Conservation (phyloP, 1,140 invertebrate species). For the Sweltsa coloradensis region DNA sequence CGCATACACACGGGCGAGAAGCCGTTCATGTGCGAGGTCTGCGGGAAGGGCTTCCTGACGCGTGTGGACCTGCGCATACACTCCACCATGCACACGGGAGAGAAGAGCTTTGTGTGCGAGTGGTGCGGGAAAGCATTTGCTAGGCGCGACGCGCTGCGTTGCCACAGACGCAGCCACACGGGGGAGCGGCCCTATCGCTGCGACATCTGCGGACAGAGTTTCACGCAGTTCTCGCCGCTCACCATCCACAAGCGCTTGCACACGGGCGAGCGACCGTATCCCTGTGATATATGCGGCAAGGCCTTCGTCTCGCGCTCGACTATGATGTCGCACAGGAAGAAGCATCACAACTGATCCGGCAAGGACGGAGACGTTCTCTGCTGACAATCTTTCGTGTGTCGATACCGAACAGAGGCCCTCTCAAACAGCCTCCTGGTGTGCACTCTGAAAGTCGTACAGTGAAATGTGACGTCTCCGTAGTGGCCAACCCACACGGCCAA, state of each 20-base stretch:
- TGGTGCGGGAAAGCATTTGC: conserved; percentile 56
- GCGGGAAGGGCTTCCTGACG: conserved; percentile 53
- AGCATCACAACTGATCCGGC: conserved; percentile 35
- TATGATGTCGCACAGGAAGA: conserved; percentile 45
- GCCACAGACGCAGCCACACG: conserved; percentile 38
- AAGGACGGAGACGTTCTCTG: too few species aligned
- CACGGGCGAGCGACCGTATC: conserved; percentile 69
- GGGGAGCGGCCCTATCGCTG: conserved; percentile 31
- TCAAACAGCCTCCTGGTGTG: too few species aligned
- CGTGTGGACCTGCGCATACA: conserved; percentile 41
- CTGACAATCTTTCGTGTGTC: too few species aligned
- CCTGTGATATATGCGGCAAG: conserved; percentile 57
- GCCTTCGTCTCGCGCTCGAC: conserved; percentile 43
- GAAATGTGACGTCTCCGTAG: too few species aligned
- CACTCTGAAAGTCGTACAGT: too few species aligned
- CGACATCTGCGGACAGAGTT: conserved; percentile 47
- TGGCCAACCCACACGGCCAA: too few species aligned
- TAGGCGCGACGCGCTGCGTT: conserved; percentile 49
- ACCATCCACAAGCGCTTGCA: conserved; percentile 50
- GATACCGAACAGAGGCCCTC: too few species aligned
- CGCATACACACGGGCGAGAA: conserved; percentile 80
- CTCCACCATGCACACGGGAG: conserved; percentile 53
- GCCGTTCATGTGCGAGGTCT: conserved; percentile 53
- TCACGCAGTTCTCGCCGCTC: conserved; percentile 50
- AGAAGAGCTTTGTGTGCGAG: conserved; percentile 54